These are phyloP conservation scores for Zalophus californianus DNA, from an alignment of 2,797 vertebrate genomes.

Conservation along the genomic window DNA sequence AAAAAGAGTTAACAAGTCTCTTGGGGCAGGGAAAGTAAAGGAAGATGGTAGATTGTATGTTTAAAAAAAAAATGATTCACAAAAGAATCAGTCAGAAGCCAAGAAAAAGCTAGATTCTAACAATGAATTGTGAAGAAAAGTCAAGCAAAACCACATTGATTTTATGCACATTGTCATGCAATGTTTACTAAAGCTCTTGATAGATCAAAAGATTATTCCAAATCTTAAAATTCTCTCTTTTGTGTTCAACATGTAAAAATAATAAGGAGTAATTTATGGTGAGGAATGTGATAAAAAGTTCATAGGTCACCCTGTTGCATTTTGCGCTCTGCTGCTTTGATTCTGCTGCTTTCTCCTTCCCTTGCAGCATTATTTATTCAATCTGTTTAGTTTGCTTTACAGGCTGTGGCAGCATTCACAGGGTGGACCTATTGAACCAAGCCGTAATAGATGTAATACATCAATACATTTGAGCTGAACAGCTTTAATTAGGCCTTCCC, in stretches of 20 bases:
- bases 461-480: constrained; percentile 99
- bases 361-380: constrained; percentile 95
- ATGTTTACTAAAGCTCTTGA: constrained; percentile 7
- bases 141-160: constrained; percentile 7
- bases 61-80: background rate
- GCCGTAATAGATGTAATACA: constrained; percentile 99
- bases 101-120: background rate
- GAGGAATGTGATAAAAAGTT: constrained; percentile 58
- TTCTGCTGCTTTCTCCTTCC: constrained; percentile 77
- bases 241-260: constrained; percentile 38
- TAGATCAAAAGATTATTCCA: constrained; percentile 23
- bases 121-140: constrained; percentile 41
- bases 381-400: constrained; percentile 95
- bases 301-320: constrained; percentile 82
- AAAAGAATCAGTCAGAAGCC: background rate
- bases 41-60: background rate
- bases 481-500: constrained; percentile 99
- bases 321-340: constrained; percentile 85
- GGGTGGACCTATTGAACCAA: constrained; percentile 97
- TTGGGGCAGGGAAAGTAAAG: background rate
- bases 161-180: background rate
- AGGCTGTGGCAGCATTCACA: constrained; percentile 92
- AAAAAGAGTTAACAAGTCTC: background rate
- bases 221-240: background rate
- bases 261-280: constrained; percentile 64